Evolutionary conservation across 2,888 invertebrate genomes (phyloP).

Genomic region (Hypercompe scribonia): DNA sequence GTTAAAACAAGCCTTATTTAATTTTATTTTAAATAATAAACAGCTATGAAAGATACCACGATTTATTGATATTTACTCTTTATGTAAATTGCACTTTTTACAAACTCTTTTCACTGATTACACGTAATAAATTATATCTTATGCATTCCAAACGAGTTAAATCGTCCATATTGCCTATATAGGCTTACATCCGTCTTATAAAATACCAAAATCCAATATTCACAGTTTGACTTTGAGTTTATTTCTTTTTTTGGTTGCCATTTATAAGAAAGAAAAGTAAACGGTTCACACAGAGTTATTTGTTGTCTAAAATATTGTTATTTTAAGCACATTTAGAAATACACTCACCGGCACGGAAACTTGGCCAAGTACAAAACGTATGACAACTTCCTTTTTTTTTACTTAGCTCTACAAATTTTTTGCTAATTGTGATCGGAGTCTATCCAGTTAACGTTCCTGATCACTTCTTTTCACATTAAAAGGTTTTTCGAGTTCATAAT

Average conservation of each 20-base stretch:
- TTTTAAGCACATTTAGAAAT: no score
- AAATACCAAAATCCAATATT: background rate
- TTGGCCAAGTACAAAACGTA: no score
- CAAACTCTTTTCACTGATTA: background rate
- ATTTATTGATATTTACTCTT: background rate
- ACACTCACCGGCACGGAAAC: no score
- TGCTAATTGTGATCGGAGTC: no score
- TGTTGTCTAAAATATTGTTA: no score
- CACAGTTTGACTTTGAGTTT: background rate
- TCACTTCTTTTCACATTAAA: no score
- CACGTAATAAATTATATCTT: background rate
- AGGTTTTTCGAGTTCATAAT: no score
- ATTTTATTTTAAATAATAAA: background rate
- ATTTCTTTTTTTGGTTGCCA: background rate
- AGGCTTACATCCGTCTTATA: background rate
- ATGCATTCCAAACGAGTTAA: background rate
- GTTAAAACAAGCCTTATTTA: background rate
- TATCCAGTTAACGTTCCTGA: no score
- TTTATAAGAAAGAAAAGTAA: no score
- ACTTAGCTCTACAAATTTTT: no score
- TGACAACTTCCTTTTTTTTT: no score
- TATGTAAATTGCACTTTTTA: background rate
- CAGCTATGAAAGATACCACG: background rate
- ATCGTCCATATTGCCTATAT: background rate
- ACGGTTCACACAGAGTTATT: no score